These are phyloP conservation scores for Taenaris catops DNA, from an alignment of 2,888 invertebrate genomes.

Conservation along the genomic window DNA sequence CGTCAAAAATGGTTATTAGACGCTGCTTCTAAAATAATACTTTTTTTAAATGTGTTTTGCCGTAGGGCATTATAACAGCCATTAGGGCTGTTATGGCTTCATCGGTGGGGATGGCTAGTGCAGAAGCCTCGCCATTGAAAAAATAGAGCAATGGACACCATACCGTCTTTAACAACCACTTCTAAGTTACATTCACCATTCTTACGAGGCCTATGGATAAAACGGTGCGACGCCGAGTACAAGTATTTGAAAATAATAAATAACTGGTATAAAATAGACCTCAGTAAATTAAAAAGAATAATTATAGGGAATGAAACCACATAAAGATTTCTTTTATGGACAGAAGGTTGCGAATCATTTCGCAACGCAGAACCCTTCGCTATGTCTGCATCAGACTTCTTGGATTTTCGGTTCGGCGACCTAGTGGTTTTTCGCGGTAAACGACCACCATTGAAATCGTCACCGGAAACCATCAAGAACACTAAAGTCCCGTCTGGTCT, in stretches of 20 bases:
- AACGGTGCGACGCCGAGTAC: slow-evolving; percentile 88
- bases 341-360: slow-evolving; percentile 83
- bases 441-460: slow-evolving; percentile 80
- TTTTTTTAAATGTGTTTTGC: too few species aligned
- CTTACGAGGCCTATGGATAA: slow-evolving; percentile 83
- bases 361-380: slow-evolving; percentile 81
- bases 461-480: slow-evolving; percentile 80
- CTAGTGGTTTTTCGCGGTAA: slow-evolving; percentile 84
- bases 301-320: slow-evolving; percentile 93
- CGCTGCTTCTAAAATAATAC: too few species aligned
- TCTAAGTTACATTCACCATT: slow-evolving; percentile 78
- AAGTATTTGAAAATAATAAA: slow-evolving; percentile 92
- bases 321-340: slow-evolving; percentile 93
- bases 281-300: slow-evolving; percentile 90
- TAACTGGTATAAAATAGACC: slow-evolving; percentile 91
- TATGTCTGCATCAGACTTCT: slow-evolving; percentile 82
- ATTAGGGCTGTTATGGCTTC: too few species aligned
- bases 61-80: too few species aligned
- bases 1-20: too few species aligned
- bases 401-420: slow-evolving; percentile 82
- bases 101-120: too few species aligned
- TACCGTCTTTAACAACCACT: slow-evolving; percentile 78
- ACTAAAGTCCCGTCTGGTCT: slow-evolving; percentile 53
- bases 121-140: too few species aligned
- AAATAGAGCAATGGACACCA: slow-evolving; percentile 83